Base-by-base conservation (phyloP, 2,113 vertebrate genomes). In the Pygoscelis antarcticus region DNA sequence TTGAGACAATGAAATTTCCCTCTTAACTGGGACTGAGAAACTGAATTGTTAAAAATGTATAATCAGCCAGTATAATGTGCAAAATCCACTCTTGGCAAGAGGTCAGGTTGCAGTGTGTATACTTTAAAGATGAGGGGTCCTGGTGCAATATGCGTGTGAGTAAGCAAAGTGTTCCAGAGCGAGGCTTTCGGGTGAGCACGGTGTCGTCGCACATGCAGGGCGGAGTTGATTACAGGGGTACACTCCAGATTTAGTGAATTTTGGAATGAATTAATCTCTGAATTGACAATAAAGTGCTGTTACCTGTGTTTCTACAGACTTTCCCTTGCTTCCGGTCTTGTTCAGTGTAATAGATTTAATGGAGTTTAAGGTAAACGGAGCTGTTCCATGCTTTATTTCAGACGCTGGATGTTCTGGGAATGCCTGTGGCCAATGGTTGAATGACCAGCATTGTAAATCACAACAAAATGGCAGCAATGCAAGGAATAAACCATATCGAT, bases 191-290 rank as follows among this genome's bases (percentile, higher is more conserved):
- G 49, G 30, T 1, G 3, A 83, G 34, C 16, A 8, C 22, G 13
- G 3, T 26, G 19, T 42, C 0, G 0, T 70, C 0, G 0, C 42
- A 13, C 17, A 2, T 40, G 32, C 26, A 69, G 47, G 30, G 9
- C 68, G 32, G n/a, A 87, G 55, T 34, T 38, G 23, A 36, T 88
- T 64, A 25, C 5, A 46, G 27, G 10, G 10, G 5, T 65, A 13
- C 4, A 1, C 40, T 90, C 30, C 29, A 40, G 30, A 18, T 71
- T 20, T 58, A 71, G 32, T 42, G 71, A 54, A 30, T 89, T 90
- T 49, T 74, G 27, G 34, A 83, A 32, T 42, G 16, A 70, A 70
- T 54, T 49, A 27, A 65, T 86, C 57, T 90, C 70, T 61, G 64
- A 81, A 58, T 44, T 77, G 44, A 29, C 62, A 70, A 4, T 38